These are phyloP conservation scores for Echinarachnius parma DNA, from an alignment of 53 echinoderm and acorn worm genomes.

Conservation along the genomic window DNA sequence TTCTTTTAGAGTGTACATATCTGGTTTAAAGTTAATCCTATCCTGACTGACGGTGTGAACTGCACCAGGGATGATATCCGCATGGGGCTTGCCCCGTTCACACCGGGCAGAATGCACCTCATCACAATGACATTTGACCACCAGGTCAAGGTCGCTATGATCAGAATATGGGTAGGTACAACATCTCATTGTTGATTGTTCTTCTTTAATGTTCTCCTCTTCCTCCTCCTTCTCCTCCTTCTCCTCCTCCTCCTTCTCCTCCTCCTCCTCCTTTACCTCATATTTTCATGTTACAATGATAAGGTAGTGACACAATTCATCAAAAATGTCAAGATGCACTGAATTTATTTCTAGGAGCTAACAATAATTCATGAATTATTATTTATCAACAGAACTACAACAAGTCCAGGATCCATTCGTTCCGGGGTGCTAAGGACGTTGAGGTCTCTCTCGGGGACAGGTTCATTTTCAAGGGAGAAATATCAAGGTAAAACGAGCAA, in stretches of 20 bases:
- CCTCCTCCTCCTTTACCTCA: neutral
- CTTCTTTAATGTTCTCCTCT: no score
- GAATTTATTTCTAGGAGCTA: no score
- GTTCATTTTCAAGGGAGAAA: slow-evolving; percentile 94
- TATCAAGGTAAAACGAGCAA: slow-evolving; percentile 74
- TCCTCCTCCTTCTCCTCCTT: neutral
- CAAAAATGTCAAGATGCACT: neutral
- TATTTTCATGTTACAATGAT: neutral
- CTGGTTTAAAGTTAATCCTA: no score
- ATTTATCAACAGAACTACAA: slow-evolving; percentile 78
- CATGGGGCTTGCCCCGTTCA: slow-evolving; percentile 96
- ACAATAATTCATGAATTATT: neutral
- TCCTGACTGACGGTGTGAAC: slow-evolving; percentile 90
- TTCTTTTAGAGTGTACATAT: no score
- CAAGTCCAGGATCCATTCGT: slow-evolving; percentile 96
- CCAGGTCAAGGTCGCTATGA: slow-evolving; percentile 78
- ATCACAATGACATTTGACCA: slow-evolving; percentile 67
- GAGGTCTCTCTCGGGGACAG: slow-evolving; percentile 75
- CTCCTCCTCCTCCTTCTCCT: neutral
- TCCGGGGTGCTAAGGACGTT: slow-evolving; percentile 91
- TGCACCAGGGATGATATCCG: slow-evolving; percentile 91
- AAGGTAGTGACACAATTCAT: neutral
- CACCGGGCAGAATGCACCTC: slow-evolving; percentile 65
- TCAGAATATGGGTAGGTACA: slow-evolving; percentile 97
- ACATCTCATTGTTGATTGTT: no score